phyloP scores from a whole-genome alignment of 37 sponge, comb jelly and placozoan genomes.

The Crambe crambe region DNA sequence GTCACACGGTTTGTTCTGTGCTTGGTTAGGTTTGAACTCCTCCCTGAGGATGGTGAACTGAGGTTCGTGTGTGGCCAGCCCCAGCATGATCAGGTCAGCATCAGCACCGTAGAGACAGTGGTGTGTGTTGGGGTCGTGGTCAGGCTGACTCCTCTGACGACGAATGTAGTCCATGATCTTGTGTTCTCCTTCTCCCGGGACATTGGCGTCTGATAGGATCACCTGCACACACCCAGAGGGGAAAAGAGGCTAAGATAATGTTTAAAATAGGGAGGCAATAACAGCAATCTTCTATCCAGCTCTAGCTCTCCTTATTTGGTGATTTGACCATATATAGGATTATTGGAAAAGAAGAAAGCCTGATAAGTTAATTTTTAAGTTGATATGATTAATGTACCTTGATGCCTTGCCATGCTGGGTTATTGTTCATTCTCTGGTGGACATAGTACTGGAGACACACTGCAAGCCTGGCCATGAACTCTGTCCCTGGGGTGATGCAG shows the following conservation, averaged over 20 bases:
- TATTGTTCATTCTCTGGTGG: constrained; percentile 87
- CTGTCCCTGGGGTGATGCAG: constrained; percentile 98
- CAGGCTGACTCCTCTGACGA: constrained; percentile 78
- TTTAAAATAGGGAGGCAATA: too few species aligned
- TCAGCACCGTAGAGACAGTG: constrained; percentile 99
- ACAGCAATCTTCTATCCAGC: too few species aligned
- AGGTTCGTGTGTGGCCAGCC: constrained; percentile 98
- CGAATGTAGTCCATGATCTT: constrained; percentile 99
- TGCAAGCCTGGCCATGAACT: constrained; percentile 94
- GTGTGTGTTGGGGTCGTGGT: constrained; percentile 96
- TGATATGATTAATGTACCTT: constrained; percentile 40
- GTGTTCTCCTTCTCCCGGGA: constrained; percentile 99
- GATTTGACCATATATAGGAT: too few species aligned
- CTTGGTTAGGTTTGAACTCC: constrained; percentile 93
- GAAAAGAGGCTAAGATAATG: not conserved
- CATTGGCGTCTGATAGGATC: constrained; percentile 95
- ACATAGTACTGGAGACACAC: constrained; percentile 91
- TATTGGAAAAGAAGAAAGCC: too few species aligned
- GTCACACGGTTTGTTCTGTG: constrained; percentile 82
- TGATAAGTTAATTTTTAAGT: not conserved
- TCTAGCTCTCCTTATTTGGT: too few species aligned
- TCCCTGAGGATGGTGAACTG: constrained; percentile 98
- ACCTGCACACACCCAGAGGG: constrained; percentile 55
- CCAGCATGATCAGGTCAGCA: constrained; percentile 99
- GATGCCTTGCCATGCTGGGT: constrained; percentile 91